Percentiles rank a stretch among this genome's conserved stretches.
Evolutionary conservation across 2,113 vertebrate species (phyloP).

Genomic region (Rhodinocichla rosea): DNA sequence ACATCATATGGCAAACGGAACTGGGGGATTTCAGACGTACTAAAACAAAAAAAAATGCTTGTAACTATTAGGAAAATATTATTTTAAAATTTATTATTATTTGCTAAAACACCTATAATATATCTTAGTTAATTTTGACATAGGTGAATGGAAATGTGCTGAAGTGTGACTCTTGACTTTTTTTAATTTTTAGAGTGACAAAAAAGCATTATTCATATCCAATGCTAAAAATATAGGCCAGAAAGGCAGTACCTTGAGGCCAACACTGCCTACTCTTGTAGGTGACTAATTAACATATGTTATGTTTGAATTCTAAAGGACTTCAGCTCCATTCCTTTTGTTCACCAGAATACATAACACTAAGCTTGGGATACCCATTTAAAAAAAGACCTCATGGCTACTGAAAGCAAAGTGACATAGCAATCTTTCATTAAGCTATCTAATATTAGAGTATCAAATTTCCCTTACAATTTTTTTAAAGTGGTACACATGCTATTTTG

Average conservation of each 20-base stretch:
- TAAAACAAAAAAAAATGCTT: conserved; percentile 50
- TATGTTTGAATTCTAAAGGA: background rate
- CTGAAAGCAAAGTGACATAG: background rate
- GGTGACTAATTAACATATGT: background rate
- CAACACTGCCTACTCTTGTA: background rate
- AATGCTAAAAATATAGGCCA: background rate
- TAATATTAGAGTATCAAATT: background rate
- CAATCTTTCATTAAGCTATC: background rate
- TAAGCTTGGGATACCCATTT: background rate
- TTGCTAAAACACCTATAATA: background rate
- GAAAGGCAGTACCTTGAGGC: background rate
- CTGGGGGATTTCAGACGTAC: conserved; percentile 88
- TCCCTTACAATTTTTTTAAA: background rate
- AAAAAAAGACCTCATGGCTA: background rate
- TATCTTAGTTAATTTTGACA: background rate
- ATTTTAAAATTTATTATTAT: background rate
- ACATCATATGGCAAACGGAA: conserved; percentile 87
- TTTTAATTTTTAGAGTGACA: background rate
- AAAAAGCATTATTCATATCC: background rate
- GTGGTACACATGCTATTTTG: background rate
- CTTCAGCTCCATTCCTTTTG: background rate
- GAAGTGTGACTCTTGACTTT: background rate
- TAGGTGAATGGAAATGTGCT: background rate
- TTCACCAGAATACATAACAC: background rate
- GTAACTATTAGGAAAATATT: background rate